These are phyloP conservation scores for Graphium colonna DNA, from an alignment of 2,888 invertebrate genomes.

Conservation along the genomic window DNA sequence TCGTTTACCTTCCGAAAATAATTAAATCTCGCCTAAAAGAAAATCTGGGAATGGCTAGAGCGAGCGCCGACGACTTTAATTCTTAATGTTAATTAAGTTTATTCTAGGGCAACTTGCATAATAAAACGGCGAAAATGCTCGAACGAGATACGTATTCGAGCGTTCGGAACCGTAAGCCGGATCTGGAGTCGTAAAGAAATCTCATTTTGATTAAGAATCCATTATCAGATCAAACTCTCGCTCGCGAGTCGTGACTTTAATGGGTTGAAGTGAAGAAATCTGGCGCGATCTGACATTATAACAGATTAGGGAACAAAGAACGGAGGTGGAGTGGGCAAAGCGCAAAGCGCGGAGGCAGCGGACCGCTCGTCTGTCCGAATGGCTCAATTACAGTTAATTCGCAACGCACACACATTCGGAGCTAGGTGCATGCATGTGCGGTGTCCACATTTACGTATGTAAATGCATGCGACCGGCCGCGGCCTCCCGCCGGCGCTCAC, in stretches of 20 bases:
- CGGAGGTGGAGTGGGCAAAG: conserved; percentile 48
- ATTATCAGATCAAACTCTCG: conserved; percentile 22
- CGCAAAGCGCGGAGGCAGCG: conserved; percentile 55
- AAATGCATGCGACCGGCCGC: conserved; percentile 77
- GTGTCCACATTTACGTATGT: conserved; percentile 76
- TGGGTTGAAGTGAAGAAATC: conserved; percentile 17
- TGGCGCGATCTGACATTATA: conserved; percentile 21
- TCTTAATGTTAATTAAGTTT: conserved; percentile 14
- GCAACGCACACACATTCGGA: conserved; percentile 74
- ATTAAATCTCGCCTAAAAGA: conserved; percentile 34
- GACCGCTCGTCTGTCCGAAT: conserved; percentile 69
- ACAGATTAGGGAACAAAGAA: conserved; percentile 31
- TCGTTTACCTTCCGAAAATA: conserved; percentile 44
- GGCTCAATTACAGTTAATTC: conserved; percentile 80
- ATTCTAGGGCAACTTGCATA: neutral
- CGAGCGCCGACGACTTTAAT: conserved; percentile 22
- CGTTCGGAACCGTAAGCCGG: conserved; percentile 9
- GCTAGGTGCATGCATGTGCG: conserved; percentile 69
- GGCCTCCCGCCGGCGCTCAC: conserved; percentile 65
- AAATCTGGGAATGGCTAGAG: conserved; percentile 27
- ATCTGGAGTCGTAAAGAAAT: conserved; percentile 16
- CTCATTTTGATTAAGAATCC: conserved; percentile 19
- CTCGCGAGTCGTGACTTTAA: conserved; percentile 21
- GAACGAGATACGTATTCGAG: neutral
- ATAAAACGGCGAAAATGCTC: too few relatives aligned